A percentile compares a stretch with the other conserved stretches of the same genome.
Conservation (phyloP, 2,113 vertebrate genomes). For the Gavialis gangeticus region DNA sequence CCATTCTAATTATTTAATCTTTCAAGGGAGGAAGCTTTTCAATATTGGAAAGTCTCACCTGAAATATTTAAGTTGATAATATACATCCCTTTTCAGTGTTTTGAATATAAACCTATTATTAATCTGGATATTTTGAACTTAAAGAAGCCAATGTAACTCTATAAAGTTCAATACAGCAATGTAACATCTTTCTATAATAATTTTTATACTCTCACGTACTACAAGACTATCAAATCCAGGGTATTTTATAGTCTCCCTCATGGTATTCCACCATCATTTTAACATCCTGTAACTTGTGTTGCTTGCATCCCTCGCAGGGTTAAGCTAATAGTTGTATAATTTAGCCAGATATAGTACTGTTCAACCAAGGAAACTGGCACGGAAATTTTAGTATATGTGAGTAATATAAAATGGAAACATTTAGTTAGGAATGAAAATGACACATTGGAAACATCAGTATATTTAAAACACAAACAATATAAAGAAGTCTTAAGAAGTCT, state of each 20-base stretch:
- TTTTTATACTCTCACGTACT: background rate
- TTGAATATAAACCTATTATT: background rate
- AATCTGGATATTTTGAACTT: background rate
- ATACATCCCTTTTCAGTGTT: background rate
- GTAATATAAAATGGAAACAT: background rate
- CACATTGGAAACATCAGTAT: background rate
- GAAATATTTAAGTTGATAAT: slow-evolving; percentile 20
- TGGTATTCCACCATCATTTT: background rate
- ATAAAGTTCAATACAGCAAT: background rate
- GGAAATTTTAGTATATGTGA: background rate
- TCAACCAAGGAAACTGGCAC: background rate
- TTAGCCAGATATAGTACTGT: background rate
- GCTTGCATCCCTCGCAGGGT: background rate
- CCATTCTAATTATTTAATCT: slow-evolving; percentile 41
- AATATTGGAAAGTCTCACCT: background rate
- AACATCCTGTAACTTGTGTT: background rate
- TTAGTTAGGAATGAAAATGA: background rate
- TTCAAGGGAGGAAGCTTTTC: slow-evolving; percentile 7
- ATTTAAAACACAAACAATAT: background rate
- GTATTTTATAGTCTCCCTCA: background rate
- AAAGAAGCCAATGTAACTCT: background rate
- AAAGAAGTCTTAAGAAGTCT: background rate
- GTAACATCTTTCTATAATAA: background rate
- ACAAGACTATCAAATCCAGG: background rate
- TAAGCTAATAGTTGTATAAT: background rate